phyloP scores from a whole-genome alignment of 1,140 invertebrate species.

The Plutomurus gul region DNA sequence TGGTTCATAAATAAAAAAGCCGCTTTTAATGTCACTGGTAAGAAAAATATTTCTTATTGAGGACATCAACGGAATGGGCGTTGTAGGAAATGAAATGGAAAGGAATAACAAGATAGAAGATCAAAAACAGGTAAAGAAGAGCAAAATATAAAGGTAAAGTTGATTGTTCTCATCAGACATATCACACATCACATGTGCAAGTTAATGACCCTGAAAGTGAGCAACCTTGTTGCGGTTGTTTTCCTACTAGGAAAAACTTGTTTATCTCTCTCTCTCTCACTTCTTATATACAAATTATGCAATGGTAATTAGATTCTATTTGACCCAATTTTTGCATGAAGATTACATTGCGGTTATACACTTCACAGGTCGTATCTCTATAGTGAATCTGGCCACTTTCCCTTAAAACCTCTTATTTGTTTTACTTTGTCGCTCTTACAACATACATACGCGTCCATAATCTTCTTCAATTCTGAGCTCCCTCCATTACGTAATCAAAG shows the following conservation, averaged over 20 bases:
- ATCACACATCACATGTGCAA: slow-evolving; percentile 33
- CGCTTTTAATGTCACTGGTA: too few species aligned
- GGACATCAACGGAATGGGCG: background rate
- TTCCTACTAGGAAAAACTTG: slow-evolving; percentile 33
- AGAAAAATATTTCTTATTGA: background rate
- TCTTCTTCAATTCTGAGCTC: too few species aligned
- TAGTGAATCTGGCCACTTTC: too few species aligned
- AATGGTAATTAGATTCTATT: slow-evolving; percentile 17
- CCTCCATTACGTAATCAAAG: too few species aligned
- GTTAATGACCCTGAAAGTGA: slow-evolving; percentile 42
- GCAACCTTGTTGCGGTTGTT: slow-evolving; percentile 27
- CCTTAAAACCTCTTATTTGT: too few species aligned
- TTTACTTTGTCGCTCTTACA: too few species aligned
- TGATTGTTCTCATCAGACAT: background rate
- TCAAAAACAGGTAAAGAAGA: slow-evolving; percentile 9
- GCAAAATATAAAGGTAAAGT: background rate
- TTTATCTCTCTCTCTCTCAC: too few species aligned
- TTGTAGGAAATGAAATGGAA: background rate
- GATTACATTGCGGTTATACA: background rate
- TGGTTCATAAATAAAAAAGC: too few species aligned
- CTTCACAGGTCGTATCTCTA: too few species aligned
- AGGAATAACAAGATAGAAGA: background rate
- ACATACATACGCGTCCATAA: too few species aligned
- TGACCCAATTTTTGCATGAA: slow-evolving; percentile 22
- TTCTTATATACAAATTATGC: slow-evolving; percentile 12